phyloP scores from a whole-genome alignment of 1,140 invertebrate genomes.

The Apis laboriosa region DNA sequence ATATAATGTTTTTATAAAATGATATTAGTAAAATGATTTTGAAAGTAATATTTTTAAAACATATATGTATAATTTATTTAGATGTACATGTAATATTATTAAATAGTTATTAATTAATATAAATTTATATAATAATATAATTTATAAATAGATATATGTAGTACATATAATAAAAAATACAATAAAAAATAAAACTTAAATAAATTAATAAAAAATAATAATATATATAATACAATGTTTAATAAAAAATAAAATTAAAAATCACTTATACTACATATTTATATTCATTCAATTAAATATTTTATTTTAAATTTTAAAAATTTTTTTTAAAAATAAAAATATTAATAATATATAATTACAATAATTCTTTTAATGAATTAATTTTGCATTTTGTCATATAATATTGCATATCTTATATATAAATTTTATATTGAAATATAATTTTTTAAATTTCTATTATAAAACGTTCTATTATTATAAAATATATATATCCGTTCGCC shows the following conservation, averaged over 20 bases:
- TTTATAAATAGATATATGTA: background rate
- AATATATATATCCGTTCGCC: background rate
- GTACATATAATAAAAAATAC: background rate
- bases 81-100: background rate
- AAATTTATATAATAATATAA: background rate
- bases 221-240: background rate
- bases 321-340: background rate
- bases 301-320: background rate
- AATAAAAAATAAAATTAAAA: background rate
- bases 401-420: background rate
- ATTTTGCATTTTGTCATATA: conserved; percentile 15
- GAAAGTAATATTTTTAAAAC: background rate
- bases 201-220: background rate
- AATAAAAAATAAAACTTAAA: background rate
- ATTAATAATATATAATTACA: background rate
- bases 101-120: background rate
- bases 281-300: background rate
- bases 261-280: background rate
- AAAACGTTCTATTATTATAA: background rate
- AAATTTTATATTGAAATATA: background rate
- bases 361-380: background rate
- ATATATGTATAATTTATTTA: background rate
- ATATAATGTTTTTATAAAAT: no score
- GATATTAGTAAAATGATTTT: no score
- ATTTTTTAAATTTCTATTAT: background rate